Base-by-base conservation (phyloP, 2,888 invertebrate species). In the Cephalotes varians region DNA sequence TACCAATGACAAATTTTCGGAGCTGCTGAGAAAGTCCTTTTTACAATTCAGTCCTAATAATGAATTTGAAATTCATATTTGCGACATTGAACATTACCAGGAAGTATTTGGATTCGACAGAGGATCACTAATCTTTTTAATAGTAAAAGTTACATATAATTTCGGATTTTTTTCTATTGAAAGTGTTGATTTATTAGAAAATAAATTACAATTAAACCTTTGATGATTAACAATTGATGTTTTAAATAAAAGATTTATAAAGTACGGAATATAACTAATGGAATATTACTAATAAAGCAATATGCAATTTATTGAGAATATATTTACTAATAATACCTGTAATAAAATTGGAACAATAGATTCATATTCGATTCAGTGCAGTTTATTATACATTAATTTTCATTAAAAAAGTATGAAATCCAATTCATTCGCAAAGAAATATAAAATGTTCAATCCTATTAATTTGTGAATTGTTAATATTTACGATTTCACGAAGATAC, bases 41-140 rank as follows among this genome's bases (percentile, higher is more conserved):
- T 87, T 85, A 77, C 67, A 65, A 87, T 87, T 82, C 86, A 65
- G 10, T 28, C 47, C 77, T 79, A 82, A 87, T 69, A 49, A 49
- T 56, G 0, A 64, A 81, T 25, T 79, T 58, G 49, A 76, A 83
- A 86, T 85, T 87, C 62, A 62, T 86, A 86, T 87, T 87, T 74
- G 65, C 37, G 54, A 25, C 40, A 28, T n/a, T 51, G 58, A 34
- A 25, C 34, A 49, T 51, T 47, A 6, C 5, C 6, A 15, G 47
- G 28, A 76, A 74, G 69, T 81, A 31, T n/a, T 69, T 51, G 15
- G 31, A 71, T 74, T 62, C 49, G 56, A 44, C 44, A 28, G 4
- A 40, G 12, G 37, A 49, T 62, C 28, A 77, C 28, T 71, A 67
- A 83, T 79, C 72, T 85, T 67, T 82, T 81, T 83, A 80, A 49